A percentile compares a stretch with the other conserved stretches of the same genome.
Evolutionary conservation across 1,140 invertebrate genomes (phyloP).

Genomic region (Kradibia gibbosae): DNA sequence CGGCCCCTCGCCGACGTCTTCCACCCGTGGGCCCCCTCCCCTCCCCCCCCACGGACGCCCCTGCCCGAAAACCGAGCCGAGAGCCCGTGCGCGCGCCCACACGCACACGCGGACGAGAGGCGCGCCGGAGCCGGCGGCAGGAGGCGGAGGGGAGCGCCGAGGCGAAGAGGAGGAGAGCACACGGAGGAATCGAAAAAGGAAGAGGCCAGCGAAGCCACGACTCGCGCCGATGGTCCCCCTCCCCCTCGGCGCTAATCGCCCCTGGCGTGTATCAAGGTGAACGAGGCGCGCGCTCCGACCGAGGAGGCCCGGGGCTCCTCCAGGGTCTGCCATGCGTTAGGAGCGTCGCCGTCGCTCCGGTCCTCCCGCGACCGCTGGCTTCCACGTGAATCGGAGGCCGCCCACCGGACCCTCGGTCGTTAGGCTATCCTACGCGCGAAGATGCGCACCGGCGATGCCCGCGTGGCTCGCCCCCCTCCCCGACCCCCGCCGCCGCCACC

Average conservation of each 20-base stretch:
- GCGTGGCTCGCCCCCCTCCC: background rate
- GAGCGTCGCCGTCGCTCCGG: no score
- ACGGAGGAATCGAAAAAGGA: background rate
- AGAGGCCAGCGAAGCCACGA: conserved; percentile 44
- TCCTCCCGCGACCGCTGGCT: background rate
- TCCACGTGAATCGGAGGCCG: background rate
- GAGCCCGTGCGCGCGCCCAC: background rate
- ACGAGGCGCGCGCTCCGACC: background rate
- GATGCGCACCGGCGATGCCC: background rate
- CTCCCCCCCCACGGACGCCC: background rate
- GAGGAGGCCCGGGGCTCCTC: no score
- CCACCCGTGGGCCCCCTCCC: background rate
- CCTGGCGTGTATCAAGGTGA: conserved; percentile 41
- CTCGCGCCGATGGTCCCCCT: conserved; percentile 33
- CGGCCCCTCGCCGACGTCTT: background rate
- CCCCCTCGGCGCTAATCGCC: conserved; percentile 32
- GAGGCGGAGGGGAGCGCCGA: no score
- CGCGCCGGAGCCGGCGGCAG: background rate
- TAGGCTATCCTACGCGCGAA: background rate
- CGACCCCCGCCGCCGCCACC: no score
- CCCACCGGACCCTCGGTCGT: no score
- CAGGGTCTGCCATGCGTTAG: no score
- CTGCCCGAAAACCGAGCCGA: background rate
- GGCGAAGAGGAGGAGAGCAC: no score
- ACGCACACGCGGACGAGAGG: background rate